These are phyloP conservation scores for Misgurnus mizolepis DNA, from an alignment of 2,113 vertebrate genomes.

Conservation along the genomic window DNA sequence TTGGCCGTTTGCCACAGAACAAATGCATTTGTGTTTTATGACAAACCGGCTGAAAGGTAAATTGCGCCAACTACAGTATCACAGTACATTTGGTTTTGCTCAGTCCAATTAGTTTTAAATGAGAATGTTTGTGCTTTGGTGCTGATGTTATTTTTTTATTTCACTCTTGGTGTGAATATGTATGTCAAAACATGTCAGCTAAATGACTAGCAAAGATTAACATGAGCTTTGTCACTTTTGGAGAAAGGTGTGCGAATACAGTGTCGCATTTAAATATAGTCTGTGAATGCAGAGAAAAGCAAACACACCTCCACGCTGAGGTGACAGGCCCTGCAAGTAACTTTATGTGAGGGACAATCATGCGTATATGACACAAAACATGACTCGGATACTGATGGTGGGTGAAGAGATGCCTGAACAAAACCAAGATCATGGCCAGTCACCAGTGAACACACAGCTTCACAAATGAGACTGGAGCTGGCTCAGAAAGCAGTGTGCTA, in stretches of 20 bases:
- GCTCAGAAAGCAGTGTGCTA: neutral
- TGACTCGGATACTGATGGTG: slow-evolving; percentile 33
- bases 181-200: too few relatives aligned
- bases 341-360: slow-evolving; percentile 23
- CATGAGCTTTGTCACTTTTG: neutral
- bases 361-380: slow-evolving; percentile 3
- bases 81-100: too few relatives aligned
- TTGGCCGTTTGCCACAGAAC: too few relatives aligned
- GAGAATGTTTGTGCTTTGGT: too few relatives aligned
- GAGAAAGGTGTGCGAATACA: neutral
- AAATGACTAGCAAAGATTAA: neutral
- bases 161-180: too few relatives aligned
- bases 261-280: slow-evolving; percentile 17
- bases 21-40: too few relatives aligned
- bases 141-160: too few relatives aligned
- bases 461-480: slow-evolving; percentile 10
- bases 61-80: too few relatives aligned
- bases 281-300: neutral
- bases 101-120: too few relatives aligned
- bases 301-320: neutral
- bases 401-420: slow-evolving; percentile 30
- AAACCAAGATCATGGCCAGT: slow-evolving; percentile 20
- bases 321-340: neutral
- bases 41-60: too few relatives aligned
- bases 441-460: slow-evolving; percentile 4